Evolutionary conservation across 2,888 invertebrate species (phyloP), one percentile per base, ranked within the genome.

Genomic region (Cerceris ruficornis): DNA sequence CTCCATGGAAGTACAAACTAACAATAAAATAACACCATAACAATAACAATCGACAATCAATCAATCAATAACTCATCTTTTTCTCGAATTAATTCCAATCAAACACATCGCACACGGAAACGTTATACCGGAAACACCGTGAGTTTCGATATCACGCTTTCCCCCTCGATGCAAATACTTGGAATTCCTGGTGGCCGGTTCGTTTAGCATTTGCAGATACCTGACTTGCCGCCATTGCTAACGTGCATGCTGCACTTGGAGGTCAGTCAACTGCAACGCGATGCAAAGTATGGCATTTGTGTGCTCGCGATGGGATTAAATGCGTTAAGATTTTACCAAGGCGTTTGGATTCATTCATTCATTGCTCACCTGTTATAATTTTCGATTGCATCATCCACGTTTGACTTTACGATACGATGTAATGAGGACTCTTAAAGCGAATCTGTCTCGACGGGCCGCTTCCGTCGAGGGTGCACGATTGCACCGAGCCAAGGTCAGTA

Each of bases 241-340:
- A 76, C 68, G 61, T 69, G 79, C 78, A 78, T 70, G 75, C 80
- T 80, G 77, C 54, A 75, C 80, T 80, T 59, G 54, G 86, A 85
- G 88, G 88, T 89, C 88, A 88, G 80, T 88, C 88, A 89, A 89
- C 88, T 88, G 86, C 87, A 84, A 85, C 85, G 84, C 84, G 77
- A 85, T 81, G 82, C 78, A 70, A 78, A 71, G 69, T 77, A 78
- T 83, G 79, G 28, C 81, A 68, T 78, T 78, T 78, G 76, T 77
- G 61, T 72, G 74, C 62, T 46, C 75, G 62, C 42, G 57, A 41
- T 46, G 11, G 60, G 57, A 75, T 77, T 77, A 76, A 28, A 75
- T 73, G 69, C 66, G 67, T 60, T 55, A 64, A 69, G 28, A 55
- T 64, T 60, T 77, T 57, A 46, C 72, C 68, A 70, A 67, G 46